A percentile compares a stretch with the other conserved stretches of the same genome.
Conservation (phyloP, 2,113 vertebrate species). For the Carassius auratus region DNA sequence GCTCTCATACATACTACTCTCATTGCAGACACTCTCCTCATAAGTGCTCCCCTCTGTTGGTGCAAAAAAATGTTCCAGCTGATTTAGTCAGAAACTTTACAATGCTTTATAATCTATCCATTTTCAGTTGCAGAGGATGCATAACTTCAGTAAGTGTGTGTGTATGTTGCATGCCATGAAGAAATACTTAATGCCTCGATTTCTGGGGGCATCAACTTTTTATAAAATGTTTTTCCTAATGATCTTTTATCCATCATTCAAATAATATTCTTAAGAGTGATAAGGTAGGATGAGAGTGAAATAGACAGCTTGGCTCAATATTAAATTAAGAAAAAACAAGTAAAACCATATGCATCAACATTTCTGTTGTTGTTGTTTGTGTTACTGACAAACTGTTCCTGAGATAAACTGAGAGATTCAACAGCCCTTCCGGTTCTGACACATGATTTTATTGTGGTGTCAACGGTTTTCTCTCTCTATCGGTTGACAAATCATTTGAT, state of each 20-base stretch:
- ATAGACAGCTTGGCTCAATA: neutral
- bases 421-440: neutral
- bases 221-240: neutral
- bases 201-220: neutral
- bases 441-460: neutral
- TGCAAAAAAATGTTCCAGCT: constrained; percentile 36
- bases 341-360: neutral
- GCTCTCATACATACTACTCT: constrained; percentile 87
- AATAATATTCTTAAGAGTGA: neutral
- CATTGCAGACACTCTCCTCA: constrained; percentile 86
- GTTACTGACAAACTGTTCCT: neutral
- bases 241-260: no score
- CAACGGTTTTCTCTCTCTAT: neutral
- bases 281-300: neutral
- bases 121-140: neutral
- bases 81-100: neutral
- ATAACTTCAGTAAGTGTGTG: neutral
- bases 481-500: constrained; percentile 2
- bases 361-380: constrained; percentile 9
- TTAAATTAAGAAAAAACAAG: neutral
- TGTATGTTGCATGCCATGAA: no score
- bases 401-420: neutral
- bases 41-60: constrained; percentile 79
- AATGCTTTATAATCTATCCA: neutral
- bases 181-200: neutral